A percentile compares a stretch with the other conserved stretches of the same genome.
Conservation (phyloP, 1,140 invertebrate species). For the Thalassaphorura encarpata region DNA sequence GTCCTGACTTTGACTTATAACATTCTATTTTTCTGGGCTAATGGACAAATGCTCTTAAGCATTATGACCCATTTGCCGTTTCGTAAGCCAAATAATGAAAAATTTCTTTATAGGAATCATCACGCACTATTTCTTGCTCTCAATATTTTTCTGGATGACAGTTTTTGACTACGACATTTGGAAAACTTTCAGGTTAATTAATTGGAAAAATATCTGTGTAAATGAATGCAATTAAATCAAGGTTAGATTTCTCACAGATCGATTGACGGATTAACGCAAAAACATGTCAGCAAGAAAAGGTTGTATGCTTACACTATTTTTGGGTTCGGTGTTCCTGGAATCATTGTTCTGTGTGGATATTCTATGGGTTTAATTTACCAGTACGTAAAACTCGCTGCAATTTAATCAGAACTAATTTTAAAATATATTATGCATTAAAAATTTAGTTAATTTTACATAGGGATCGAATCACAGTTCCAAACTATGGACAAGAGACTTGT, state of each 20-base stretch:
- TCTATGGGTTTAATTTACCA: background rate
- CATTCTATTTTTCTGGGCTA: too few species aligned
- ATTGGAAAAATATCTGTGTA: too few species aligned
- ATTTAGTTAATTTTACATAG: too few species aligned
- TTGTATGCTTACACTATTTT: background rate
- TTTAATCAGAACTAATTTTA: too few species aligned
- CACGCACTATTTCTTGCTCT: background rate
- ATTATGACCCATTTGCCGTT: background rate
- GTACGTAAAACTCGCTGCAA: too few species aligned
- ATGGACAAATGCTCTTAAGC: too few species aligned
- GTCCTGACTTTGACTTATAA: too few species aligned
- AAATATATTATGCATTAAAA: too few species aligned
- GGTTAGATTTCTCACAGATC: too few species aligned
- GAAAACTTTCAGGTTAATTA: background rate
- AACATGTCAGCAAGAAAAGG: too few species aligned
- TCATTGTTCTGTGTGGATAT: background rate
- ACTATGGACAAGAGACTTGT: background rate
- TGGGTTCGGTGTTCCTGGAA: background rate
- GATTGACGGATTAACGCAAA: too few species aligned
- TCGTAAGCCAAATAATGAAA: background rate
- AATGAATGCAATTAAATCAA: too few species aligned
- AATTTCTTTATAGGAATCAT: background rate
- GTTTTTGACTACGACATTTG: background rate
- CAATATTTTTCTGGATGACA: background rate
- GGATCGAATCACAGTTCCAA: background rate